Percentiles rank a stretch among this genome's conserved stretches.
Evolutionary conservation across 2,888 invertebrate species (phyloP).

Genomic region (Eulithis prunata): DNA sequence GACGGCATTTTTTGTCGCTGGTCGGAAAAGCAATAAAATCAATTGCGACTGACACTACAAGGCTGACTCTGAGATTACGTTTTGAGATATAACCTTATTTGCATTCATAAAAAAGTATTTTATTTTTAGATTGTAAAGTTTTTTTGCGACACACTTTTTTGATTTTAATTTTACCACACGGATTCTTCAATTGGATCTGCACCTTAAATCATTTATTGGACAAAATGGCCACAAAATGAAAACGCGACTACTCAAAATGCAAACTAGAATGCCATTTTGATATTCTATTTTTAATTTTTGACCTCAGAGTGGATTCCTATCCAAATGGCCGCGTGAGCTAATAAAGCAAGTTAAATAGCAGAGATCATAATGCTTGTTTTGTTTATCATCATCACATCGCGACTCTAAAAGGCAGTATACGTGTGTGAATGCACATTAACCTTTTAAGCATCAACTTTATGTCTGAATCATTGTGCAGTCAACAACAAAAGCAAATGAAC

Average conservation of each 20-base stretch:
- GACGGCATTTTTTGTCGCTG: slow-evolving; percentile 28
- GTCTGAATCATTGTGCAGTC: slow-evolving; percentile 19
- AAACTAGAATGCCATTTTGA: neutral
- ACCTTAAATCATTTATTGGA: too few species aligned
- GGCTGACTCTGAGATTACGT: slow-evolving; percentile 16
- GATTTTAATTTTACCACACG: too few species aligned
- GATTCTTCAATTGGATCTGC: too few species aligned
- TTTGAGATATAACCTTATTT: neutral
- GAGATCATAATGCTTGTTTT: slow-evolving; percentile 26
- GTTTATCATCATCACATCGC: slow-evolving; percentile 25
- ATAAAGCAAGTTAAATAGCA: slow-evolving; percentile 14
- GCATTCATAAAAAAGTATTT: too few species aligned
- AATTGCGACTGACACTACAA: slow-evolving; percentile 19
- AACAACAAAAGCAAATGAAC: neutral
- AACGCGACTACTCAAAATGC: neutral
- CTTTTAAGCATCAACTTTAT: slow-evolving; percentile 19
- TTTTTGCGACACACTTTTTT: too few species aligned
- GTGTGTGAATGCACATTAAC: slow-evolving; percentile 33
- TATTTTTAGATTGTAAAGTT: too few species aligned
- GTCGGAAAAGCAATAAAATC: slow-evolving; percentile 27
- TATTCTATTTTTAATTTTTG: neutral
- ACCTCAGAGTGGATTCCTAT: slow-evolving; percentile 1
- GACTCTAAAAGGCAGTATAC: slow-evolving; percentile 29
- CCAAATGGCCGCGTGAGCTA: slow-evolving; percentile 9
- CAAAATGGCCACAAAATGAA: too few species aligned